Evolutionary conservation across 1,140 invertebrate species (phyloP), one percentile per base, ranked within the genome.

Genomic region (Ylistrum balloti): DNA sequence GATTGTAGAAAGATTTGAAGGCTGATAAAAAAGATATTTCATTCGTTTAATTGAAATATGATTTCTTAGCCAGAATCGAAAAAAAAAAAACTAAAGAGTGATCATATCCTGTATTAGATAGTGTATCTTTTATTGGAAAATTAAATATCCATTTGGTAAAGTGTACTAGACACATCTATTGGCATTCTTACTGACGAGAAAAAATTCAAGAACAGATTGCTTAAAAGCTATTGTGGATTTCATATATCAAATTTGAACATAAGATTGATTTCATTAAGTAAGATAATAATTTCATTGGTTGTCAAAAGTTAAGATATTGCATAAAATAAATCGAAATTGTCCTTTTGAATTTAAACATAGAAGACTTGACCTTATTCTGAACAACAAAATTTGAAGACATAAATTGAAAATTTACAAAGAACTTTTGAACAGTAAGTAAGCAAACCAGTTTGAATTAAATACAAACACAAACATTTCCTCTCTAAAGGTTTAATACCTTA

Each of bases 251-350:
- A 74, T 74, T 74, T 74, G 9, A 74, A 28, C 56, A 74, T 3
- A 74, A 74, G 56, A n/a, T 74, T 74, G n/a, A 74, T 74, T 74
- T 74, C 17, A 74, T 28, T 74, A 74, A 22, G 28, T 74, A 2
- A 74, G n/a, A 74, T 28, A n/a, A 74, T n/a, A 28, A 9, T 28
- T 74, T 74, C 5, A 11, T n/a, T 17, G 17, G 20, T 0, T 28
- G 17, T 9, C n/a, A 7, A 28, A n/a, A 74, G 56, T 74, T 0
- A n/a, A 74, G 2, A 5, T 28, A 28, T 74, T 74, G 28, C 56
- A 28, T 74, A 74, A 74, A 74, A 74, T 74, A 74, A 74, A 74
- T 74, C 56, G 22, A 74, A 74, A 74, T 74, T 74, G 56, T 28
- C 56, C 13, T 0, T 48, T n/a, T 56, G 20, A 3, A 56, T 20